phyloP scores from a whole-genome alignment of 2,113 vertebrate species.

The Eubucco bourcierii region DNA sequence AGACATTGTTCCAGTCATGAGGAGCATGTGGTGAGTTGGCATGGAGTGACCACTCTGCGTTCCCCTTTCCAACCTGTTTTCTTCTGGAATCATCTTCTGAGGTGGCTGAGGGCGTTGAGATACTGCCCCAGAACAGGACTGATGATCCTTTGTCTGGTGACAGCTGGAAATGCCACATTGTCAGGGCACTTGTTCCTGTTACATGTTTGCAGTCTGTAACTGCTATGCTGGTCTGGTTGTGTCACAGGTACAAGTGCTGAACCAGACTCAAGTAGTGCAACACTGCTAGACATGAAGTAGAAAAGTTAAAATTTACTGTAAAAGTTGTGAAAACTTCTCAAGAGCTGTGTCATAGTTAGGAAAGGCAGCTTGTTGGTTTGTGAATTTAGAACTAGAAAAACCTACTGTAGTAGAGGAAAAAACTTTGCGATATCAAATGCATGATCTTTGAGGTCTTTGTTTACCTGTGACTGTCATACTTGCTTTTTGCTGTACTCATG shows the following conservation, averaged over 20 bases:
- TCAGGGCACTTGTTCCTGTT: neutral
- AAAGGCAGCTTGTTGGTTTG: neutral
- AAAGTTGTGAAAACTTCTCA: neutral
- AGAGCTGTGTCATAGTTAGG: neutral
- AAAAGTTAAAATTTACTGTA: neutral
- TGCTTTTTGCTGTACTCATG: neutral
- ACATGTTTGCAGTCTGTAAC: neutral
- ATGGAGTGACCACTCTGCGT: neutral
- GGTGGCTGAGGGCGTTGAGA: neutral
- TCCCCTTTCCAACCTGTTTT: neutral
- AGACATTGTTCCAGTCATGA: neutral
- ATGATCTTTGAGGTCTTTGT: neutral
- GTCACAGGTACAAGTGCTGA: neutral
- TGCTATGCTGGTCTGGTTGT: neutral
- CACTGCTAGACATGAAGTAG: neutral
- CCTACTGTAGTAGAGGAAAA: neutral
- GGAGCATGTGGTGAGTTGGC: neutral
- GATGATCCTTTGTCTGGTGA: neutral
- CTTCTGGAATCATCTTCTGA: neutral
- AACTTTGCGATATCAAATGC: rapidly evolving
- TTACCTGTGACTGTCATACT: neutral
- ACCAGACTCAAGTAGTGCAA: neutral
- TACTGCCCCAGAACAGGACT: neutral
- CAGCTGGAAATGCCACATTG: neutral
- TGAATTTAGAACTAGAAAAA: neutral